Evolutionary conservation across 2,113 vertebrate species (phyloP), one percentile per base, ranked within the genome.

Genomic region (Prunella fulvescens): DNA sequence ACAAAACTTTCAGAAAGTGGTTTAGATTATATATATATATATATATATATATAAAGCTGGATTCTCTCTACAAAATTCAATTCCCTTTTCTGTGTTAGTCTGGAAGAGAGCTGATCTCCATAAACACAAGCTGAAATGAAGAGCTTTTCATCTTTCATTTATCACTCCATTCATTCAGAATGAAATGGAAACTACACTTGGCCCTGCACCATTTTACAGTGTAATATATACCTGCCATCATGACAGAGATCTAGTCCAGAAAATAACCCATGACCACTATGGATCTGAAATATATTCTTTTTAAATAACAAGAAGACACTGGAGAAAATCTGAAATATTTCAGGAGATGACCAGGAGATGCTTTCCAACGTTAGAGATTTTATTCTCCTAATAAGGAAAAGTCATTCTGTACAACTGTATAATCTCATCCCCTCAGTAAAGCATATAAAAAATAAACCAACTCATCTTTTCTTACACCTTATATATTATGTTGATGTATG

Each of bases 311-410:
- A 72, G 56, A 81, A 54, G 73, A 45, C 44, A 69, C 44, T 67
- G 45, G 65, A 84, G 61, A 78, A 91, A 93, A 86, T 74, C 51
- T 71, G 31, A 92, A 88, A 47, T 95, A 53, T 50, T 91, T 92
- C 54, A 88, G 62, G 37, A 64, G 51, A 50, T 69, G 72, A 81
- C 19, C 64, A 78, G 56, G 79, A 74, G 19, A 22, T 1, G 6
- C 25, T 93, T 93, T 84, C 72, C 82, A 78, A 12, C 3, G 2
- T 60, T 66, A 90, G 20, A 18, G 40, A 81, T 78, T 67, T 90
- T 93, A 69, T 86, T 95, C 16, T 88, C 92, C 88, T 93, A 94
- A 90, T 65, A 96, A 86, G 90, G 94, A 88, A 73, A 88, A 93
- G 48, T 93, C n/a, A 26, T 67, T 22, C 33, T 88, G 37, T 57